A percentile compares a stretch with the other conserved stretches of the same genome.
These are phyloP conservation scores for Chrysomallon squamiferum DNA, from an alignment of 1,140 invertebrate species.

Conservation along the genomic window DNA sequence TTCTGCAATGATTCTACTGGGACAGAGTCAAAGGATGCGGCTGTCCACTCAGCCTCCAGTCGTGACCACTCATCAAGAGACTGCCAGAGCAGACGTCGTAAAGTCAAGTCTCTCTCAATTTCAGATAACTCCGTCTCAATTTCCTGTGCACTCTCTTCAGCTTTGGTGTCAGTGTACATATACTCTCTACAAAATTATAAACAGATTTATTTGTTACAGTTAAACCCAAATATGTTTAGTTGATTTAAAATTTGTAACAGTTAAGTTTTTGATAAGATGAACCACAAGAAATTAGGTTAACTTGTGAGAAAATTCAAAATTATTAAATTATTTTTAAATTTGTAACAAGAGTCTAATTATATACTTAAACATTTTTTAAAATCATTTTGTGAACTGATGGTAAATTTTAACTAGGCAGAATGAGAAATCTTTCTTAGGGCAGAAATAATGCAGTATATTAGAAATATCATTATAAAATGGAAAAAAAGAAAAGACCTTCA, in stretches of 20 bases:
- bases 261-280: neutral
- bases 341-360: too few relatives aligned
- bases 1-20: conserved; percentile 61
- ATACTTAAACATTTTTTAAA: too few relatives aligned
- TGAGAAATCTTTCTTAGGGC: too few relatives aligned
- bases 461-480: too few relatives aligned
- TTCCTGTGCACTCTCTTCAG: conserved; percentile 53
- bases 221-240: too few relatives aligned
- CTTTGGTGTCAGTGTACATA: conserved; percentile 40
- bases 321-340: too few relatives aligned
- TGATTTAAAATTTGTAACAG: neutral
- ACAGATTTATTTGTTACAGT: too few relatives aligned
- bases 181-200: conserved; percentile 41
- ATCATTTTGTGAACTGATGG: too few relatives aligned
- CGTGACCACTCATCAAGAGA: conserved; percentile 58
- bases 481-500: too few relatives aligned
- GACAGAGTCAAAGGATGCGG: conserved; percentile 58
- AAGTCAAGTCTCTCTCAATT: conserved; percentile 59
- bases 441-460: too few relatives aligned
- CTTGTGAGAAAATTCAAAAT: too few relatives aligned
- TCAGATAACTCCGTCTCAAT: conserved; percentile 60
- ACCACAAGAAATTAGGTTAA: neutral
- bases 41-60: conserved; percentile 56
- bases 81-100: conserved; percentile 61
- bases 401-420: too few relatives aligned